These are phyloP conservation scores for Andrena camellia DNA, from an alignment of 2,888 invertebrate species.

Conservation along the genomic window DNA sequence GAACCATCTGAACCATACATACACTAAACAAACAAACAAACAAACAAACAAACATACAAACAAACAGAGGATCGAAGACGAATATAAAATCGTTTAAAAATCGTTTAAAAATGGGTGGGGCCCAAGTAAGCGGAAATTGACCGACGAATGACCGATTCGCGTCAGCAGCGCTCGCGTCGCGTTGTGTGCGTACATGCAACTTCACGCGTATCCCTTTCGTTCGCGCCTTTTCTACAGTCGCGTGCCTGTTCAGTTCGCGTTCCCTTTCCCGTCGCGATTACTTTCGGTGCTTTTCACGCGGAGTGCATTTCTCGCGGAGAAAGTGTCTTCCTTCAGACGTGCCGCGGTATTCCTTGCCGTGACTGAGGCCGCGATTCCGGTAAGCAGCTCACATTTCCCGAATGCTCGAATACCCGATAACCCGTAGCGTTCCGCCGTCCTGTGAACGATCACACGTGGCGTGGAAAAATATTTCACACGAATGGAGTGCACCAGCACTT, in stretches of 20 bases:
- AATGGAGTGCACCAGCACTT: not conserved
- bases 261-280: not conserved
- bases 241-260: not conserved
- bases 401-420: slow-evolving; percentile 3
- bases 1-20: not conserved
- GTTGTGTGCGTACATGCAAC: not conserved
- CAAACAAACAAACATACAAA: not conserved
- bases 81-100: not conserved
- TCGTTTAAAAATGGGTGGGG: not conserved
- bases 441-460: not conserved
- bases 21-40: not conserved
- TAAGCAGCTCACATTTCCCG: slow-evolving; percentile 10
- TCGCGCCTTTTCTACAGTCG: not conserved
- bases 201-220: not conserved
- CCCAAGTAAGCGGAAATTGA: not conserved
- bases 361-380: not conserved
- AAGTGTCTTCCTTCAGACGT: not conserved
- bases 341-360: not conserved
- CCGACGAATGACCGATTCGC: not conserved
- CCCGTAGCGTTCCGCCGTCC: not conserved
- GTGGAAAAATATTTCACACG: not conserved
- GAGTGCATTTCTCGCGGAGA: not conserved
- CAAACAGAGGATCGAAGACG: not conserved
- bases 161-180: not conserved
- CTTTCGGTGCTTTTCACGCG: not conserved